phyloP scores from a whole-genome alignment of 2,888 invertebrate genomes.

The Alitta virens region DNA sequence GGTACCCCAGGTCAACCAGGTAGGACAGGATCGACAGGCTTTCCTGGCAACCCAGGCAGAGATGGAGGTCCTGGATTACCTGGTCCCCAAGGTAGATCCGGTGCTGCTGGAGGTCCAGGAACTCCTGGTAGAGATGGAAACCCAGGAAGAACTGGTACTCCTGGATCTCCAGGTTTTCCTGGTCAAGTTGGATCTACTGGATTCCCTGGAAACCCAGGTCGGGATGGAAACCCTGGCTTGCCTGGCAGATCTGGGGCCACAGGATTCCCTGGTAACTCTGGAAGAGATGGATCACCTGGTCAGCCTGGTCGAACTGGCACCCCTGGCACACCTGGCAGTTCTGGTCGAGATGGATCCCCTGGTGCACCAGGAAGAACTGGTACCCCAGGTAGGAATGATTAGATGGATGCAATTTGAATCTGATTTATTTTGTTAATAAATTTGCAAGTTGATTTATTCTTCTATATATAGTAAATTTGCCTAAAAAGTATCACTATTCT shows the following conservation, averaged over 20 bases:
- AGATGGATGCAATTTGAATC: too few relatives aligned
- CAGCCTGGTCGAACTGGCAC: slow-evolving; percentile 1
- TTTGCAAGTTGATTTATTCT: too few relatives aligned
- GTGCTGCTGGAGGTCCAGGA: slow-evolving; percentile 3
- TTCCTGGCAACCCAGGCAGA: slow-evolving; percentile 2
- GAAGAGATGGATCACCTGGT: slow-evolving; percentile 4
- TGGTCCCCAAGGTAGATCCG: slow-evolving; percentile 1
- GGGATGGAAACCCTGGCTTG: slow-evolving; percentile 8
- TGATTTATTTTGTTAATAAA: too few relatives aligned
- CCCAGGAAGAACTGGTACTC: background rate
- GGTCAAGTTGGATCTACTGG: slow-evolving; percentile 14
- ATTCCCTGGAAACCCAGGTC: slow-evolving; percentile 7
- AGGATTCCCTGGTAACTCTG: slow-evolving; percentile 8
- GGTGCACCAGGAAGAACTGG: slow-evolving; percentile 11
- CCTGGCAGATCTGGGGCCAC: slow-evolving; percentile 10
- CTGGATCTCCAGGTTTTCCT: slow-evolving; percentile 6
- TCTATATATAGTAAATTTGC: background rate
- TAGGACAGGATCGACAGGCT: slow-evolving; percentile 1
- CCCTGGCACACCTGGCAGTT: slow-evolving; percentile 7
- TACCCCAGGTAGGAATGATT: background rate
- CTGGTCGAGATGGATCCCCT: slow-evolving; percentile 7
- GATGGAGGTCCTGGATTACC: slow-evolving; percentile 8
- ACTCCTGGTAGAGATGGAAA: slow-evolving; percentile 1
- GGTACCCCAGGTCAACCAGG: slow-evolving; percentile 5
- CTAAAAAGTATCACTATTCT: background rate